These are phyloP conservation scores for Melinaea marsaeus DNA, from an alignment of 2,888 invertebrate species.

Conservation along the genomic window DNA sequence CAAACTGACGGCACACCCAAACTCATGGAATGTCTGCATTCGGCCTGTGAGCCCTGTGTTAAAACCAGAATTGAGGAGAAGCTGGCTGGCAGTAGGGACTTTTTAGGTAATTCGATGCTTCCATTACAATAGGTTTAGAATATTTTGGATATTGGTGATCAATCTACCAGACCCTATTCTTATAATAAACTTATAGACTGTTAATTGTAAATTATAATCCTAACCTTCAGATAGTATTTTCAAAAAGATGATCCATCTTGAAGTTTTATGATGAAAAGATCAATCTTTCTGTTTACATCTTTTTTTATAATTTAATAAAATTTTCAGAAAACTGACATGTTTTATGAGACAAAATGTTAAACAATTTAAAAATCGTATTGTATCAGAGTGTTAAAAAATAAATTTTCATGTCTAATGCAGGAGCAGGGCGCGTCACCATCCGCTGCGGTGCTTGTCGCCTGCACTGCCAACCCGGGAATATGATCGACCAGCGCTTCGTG, in stretches of 20 bases:
- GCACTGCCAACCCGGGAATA: constrained; percentile 82
- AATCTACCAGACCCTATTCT: background rate
- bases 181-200: too few species aligned
- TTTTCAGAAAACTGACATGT: too few species aligned
- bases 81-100: constrained; percentile 58
- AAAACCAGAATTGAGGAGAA: constrained; percentile 80
- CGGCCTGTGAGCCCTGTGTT: constrained; percentile 87
- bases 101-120: constrained; percentile 46
- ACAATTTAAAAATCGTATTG: background rate
- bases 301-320: too few species aligned
- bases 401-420: constrained; percentile 34
- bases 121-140: background rate
- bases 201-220: too few species aligned
- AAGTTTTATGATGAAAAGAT: too few species aligned
- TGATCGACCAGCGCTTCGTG: constrained; percentile 91
- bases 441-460: constrained; percentile 86
- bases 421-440: constrained; percentile 67
- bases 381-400: background rate
- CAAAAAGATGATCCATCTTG: too few species aligned
- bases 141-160: background rate
- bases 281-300: too few species aligned
- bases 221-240: too few species aligned
- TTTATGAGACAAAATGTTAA: background rate
- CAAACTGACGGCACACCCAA: constrained; percentile 80
- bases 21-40: constrained; percentile 92